Evolutionary conservation across 2,888 invertebrate species (phyloP).

Genomic region (Hyles lineata): DNA sequence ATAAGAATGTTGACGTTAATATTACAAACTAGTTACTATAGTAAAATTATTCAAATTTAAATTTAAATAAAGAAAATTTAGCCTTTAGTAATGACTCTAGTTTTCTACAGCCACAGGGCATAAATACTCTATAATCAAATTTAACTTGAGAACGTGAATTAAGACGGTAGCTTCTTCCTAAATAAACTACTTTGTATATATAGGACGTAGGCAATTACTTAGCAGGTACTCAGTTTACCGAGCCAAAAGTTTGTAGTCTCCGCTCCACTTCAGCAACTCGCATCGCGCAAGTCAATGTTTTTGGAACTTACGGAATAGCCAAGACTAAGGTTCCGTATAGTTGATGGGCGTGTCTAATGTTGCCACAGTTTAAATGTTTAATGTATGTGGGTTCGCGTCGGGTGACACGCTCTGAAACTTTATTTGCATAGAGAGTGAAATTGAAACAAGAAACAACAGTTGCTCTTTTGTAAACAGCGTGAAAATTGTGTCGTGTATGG

Average conservation of each 20-base stretch:
- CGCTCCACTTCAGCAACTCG: not conserved
- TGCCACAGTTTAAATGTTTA: constrained; percentile 3
- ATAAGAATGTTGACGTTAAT: too few species aligned
- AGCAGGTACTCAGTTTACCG: constrained; percentile 4
- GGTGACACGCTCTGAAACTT: not conserved
- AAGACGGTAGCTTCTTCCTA: not conserved
- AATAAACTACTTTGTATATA: not conserved
- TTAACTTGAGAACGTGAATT: too few species aligned
- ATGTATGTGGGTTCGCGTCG: constrained; percentile 2
- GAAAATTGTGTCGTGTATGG: not conserved
- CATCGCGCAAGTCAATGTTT: constrained; percentile 5
- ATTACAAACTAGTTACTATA: too few species aligned
- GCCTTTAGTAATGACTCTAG: too few species aligned
- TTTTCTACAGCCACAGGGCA: too few species aligned
- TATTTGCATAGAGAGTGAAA: constrained; percentile 17
- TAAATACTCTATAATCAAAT: too few species aligned
- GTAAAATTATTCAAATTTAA: too few species aligned
- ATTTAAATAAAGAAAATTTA: too few species aligned
- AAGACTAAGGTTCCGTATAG: not conserved
- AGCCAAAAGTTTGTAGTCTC: constrained; percentile 8
- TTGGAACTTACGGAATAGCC: not conserved
- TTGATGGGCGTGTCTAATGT: constrained; percentile 14
- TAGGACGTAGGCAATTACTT: not conserved
- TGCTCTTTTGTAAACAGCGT: constrained; percentile 10
- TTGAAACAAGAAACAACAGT: constrained; percentile 9